Base-by-base conservation (phyloP, 2,113 vertebrate genomes). In the Forbesichthys agassizii region DNA sequence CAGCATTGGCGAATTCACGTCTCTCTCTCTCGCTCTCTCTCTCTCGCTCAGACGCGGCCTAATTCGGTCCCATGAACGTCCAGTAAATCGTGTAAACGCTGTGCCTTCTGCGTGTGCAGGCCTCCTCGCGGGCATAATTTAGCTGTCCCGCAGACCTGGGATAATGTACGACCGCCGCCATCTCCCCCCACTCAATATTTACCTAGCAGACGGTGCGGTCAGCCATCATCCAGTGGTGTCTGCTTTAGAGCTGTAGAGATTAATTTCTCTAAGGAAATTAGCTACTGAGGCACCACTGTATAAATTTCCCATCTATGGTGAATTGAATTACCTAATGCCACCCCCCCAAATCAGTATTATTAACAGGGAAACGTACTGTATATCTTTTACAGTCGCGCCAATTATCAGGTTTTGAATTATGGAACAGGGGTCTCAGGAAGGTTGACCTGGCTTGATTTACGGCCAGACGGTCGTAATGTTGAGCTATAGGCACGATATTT, bases 191-290 rank as follows among this genome's bases (percentile, higher is more conserved):
- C 80, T 85, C 86, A 83, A 88, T 88, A 90, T 92, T 83, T 86
- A 84, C 70, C 67, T 71, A 63, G 71, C 48, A 79, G 87, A 85
- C 79, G 84, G 82, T 88, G 27, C 27, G 86, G 89, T 91, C 88
- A 88, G 71, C 75, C 78, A 84, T 86, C 79, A 76, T 84, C 82
- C 64, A 64, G 42, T 66, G 74, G 69, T 64, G 86, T 47, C 48
- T 65, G 64, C 66, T 68, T 79, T 71, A 56, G 71, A 79, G 63
- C 73, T 61, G 71, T 61, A 56, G 66, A 85, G 87, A 90, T 89
- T 83, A 69, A 90, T 92, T 87, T 90, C 91, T 88, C 86, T 12
- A 16, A 86, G 90, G 88, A 90, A 91, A 90, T 88, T 83, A 84
- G 80, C 77, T 56, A 66, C 83, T 84, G 75, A 89, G 88, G 77